Conservation (phyloP, 1,140 invertebrate genomes). For the Papilio machaon region DNA sequence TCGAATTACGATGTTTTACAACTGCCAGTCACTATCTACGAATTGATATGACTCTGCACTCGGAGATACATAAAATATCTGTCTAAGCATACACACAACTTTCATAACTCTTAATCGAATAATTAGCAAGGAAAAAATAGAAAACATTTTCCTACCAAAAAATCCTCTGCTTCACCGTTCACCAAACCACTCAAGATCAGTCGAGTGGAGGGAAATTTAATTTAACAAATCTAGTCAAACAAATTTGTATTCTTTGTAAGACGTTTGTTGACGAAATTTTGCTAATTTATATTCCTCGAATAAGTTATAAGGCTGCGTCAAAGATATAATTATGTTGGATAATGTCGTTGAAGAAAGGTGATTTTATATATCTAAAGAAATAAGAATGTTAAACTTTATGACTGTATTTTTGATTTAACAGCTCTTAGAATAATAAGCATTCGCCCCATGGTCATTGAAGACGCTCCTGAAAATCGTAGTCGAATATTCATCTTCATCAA, state of each 20-base stretch:
- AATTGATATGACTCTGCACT: background rate
- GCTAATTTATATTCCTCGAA: slow-evolving; percentile 9
- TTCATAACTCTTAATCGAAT: background rate
- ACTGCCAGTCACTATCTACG: background rate
- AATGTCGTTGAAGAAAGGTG: background rate
- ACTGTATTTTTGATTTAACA: no score
- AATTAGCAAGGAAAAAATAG: background rate
- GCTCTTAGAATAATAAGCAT: no score
- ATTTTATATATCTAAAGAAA: background rate
- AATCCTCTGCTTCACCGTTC: background rate
- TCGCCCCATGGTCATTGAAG: no score
- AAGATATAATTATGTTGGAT: background rate
- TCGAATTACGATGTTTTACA: background rate
- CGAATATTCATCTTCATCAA: no score
- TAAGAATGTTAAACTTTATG: no score
- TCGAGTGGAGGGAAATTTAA: background rate
- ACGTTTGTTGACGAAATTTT: slow-evolving; percentile 19
- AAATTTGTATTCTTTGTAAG: slow-evolving; percentile 15
- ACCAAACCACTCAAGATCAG: slow-evolving; percentile 3
- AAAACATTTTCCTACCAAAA: background rate
- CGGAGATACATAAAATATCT: background rate
- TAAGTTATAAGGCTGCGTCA: background rate
- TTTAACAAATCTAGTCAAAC: slow-evolving; percentile 11
- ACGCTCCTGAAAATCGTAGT: no score
- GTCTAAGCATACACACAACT: background rate